Evolutionary conservation across 2,113 vertebrate species (phyloP).

Genomic region (Alectura lathami): DNA sequence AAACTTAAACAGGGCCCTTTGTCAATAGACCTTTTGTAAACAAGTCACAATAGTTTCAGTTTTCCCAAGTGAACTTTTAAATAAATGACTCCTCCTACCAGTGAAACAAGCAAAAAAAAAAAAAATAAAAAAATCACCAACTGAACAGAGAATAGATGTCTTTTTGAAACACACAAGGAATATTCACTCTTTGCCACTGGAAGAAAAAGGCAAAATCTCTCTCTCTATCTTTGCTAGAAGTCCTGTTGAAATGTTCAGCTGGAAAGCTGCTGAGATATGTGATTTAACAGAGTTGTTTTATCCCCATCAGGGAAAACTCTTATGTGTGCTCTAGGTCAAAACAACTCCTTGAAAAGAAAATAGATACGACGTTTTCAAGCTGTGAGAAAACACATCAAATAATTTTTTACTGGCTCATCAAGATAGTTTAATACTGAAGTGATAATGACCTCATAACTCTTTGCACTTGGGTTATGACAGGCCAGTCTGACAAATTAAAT

Average conservation of each 20-base stretch:
- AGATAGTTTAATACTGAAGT: not conserved
- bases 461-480: constrained; percentile 16
- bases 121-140: not conserved
- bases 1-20: not conserved
- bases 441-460: constrained; percentile 24
- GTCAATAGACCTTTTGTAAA: not conserved
- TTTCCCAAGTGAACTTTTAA: not conserved
- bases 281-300: not conserved
- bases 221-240: not conserved
- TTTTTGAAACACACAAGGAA: not conserved
- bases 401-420: constrained; percentile 1
- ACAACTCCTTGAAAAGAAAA: constrained; percentile 41
- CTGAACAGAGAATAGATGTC: not conserved
- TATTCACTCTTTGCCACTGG: not conserved
- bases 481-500: not conserved
- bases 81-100: not conserved
- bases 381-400: not conserved
- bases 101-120: not conserved
- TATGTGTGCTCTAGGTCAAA: constrained; percentile 2
- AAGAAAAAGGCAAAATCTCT: not conserved
- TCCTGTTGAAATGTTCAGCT: not conserved
- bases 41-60: not conserved
- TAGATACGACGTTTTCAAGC: not conserved
- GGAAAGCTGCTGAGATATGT: not conserved
- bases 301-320: not conserved